Conservation (phyloP, 1,140 invertebrate genomes). For the Venturia canescens region DNA sequence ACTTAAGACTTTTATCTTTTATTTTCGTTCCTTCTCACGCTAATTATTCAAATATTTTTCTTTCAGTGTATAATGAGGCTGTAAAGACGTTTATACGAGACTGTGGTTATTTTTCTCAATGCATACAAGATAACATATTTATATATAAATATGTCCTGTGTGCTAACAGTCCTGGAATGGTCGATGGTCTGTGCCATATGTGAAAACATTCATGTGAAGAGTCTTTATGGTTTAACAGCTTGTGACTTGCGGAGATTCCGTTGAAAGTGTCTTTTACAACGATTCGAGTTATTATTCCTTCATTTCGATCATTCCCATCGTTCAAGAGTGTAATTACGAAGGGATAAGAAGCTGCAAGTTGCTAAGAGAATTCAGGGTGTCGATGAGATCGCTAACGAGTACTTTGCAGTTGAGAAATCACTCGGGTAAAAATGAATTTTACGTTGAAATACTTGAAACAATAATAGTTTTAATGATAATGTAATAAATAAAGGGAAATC, state of each 20-base stretch:
- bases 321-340: not conserved
- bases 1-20: not conserved
- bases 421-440: too few relatives aligned
- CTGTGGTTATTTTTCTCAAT: too few relatives aligned
- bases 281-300: conserved; percentile 55
- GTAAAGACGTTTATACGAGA: too few relatives aligned
- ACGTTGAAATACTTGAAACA: too few relatives aligned
- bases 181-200: too few relatives aligned
- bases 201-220: conserved; percentile 35
- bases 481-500: not conserved
- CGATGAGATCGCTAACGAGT: too few relatives aligned
- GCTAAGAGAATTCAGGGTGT: too few relatives aligned
- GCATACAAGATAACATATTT: conserved; percentile 1
- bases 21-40: not conserved
- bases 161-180: too few relatives aligned
- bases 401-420: too few relatives aligned
- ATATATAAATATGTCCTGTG: conserved; percentile 8
- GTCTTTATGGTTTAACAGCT: conserved; percentile 63
- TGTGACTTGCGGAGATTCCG: conserved; percentile 19
- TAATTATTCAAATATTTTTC: not conserved
- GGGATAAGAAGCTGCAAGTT: not conserved
- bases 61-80: conserved; percentile 12
- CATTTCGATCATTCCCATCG: conserved; percentile 48
- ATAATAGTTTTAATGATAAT: too few relatives aligned
- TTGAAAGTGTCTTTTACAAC: conserved; percentile 53